Percentiles rank a stretch among this genome's conserved stretches.
These are phyloP conservation scores for Vandiemenella viatica DNA, from an alignment of 2,888 invertebrate genomes.

Conservation along the genomic window DNA sequence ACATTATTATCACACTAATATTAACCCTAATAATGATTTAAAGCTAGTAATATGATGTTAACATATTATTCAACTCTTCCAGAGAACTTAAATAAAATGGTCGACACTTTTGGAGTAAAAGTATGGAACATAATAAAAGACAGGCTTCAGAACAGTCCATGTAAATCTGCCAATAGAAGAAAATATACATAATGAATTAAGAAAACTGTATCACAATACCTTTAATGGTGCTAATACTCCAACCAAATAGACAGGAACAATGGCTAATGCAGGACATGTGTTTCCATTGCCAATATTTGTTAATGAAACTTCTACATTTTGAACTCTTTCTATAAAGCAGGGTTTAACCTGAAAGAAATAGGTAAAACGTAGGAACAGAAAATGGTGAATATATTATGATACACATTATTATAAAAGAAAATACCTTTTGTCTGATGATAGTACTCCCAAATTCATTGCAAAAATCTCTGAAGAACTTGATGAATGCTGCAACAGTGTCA, in stretches of 20 bases:
- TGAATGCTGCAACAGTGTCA: conserved; percentile 34
- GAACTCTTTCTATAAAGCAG: conserved; percentile 39
- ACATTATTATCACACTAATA: no score
- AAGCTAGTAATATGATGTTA: no score
- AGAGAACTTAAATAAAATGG: no score
- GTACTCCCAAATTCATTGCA: conserved; percentile 50
- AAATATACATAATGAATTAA: no score
- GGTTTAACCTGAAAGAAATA: conserved; percentile 32
- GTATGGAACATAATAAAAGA: no score
- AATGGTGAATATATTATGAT: background rate
- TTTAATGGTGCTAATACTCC: conserved; percentile 21
- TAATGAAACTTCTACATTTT: conserved; percentile 43
- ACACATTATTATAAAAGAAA: background rate
- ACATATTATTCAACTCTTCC: no score
- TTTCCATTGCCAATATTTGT: conserved; percentile 22
- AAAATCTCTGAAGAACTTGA: conserved; percentile 39
- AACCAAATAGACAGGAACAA: conserved; percentile 22
- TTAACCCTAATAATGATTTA: no score
- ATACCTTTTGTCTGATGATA: conserved; percentile 37
- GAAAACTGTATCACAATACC: conserved; percentile 17
- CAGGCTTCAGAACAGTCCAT: no score
- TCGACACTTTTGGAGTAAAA: no score
- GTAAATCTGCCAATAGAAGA: no score
- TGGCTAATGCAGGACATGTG: conserved; percentile 15
- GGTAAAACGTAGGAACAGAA: background rate